phyloP scores from a whole-genome alignment of 2,113 vertebrate genomes.

The Passer domesticus region DNA sequence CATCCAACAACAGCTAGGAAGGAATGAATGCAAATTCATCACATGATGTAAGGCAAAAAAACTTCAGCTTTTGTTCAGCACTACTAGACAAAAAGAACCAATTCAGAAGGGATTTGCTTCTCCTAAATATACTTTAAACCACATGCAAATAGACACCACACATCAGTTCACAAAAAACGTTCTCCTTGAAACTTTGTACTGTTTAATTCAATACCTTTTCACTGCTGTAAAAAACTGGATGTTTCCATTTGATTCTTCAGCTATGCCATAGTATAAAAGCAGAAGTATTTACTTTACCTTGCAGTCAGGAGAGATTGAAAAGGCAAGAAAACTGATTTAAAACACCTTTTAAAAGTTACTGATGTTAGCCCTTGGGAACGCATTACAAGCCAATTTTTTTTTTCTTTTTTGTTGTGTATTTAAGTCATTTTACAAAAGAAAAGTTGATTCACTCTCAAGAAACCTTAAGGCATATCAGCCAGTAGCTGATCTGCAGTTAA shows the following conservation, averaged over 20 bases:
- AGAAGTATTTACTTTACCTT: neutral
- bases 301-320: neutral
- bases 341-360: neutral
- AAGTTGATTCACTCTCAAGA: neutral
- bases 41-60: neutral
- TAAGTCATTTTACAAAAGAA: neutral
- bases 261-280: neutral
- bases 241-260: neutral
- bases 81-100: neutral
- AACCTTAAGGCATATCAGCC: neutral
- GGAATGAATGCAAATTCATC: neutral
- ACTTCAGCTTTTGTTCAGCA: neutral
- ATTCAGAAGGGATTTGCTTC: neutral
- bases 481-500: neutral
- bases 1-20: neutral
- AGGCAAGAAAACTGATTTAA: neutral
- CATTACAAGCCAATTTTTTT: neutral
- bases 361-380: neutral
- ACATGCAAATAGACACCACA: neutral
- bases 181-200: neutral
- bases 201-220: neutral
- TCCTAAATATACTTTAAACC: neutral
- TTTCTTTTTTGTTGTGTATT: neutral
- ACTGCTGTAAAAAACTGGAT: neutral
- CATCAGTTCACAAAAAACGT: accelerated